Conservation (phyloP, 1,140 invertebrate species). For the Lethocerus indicus region DNA sequence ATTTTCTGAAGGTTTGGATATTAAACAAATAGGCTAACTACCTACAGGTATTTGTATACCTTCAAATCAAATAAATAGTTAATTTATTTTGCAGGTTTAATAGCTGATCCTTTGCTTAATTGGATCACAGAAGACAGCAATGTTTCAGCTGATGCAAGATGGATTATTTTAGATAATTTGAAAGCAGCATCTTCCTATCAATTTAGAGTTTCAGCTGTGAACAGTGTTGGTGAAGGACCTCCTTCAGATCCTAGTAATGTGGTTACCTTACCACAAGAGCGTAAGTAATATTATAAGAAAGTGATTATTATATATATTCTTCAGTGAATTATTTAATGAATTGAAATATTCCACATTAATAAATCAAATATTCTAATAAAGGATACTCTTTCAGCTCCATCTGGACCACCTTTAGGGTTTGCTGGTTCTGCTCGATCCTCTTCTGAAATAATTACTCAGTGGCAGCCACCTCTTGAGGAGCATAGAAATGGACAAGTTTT, state of each 20-base stretch:
- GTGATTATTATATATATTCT: not conserved
- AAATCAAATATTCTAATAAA: conserved; percentile 10
- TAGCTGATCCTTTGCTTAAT: conserved; percentile 59
- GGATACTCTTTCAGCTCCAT: conserved; percentile 59
- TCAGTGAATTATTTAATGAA: not conserved
- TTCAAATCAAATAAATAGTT: no score
- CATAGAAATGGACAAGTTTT: conserved; percentile 87
- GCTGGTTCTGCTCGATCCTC: conserved; percentile 82
- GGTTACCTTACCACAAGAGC: conserved; percentile 82
- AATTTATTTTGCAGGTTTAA: conserved; percentile 39
- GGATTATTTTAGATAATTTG: conserved; percentile 64
- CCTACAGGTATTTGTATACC: no score
- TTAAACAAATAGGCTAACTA: no score
- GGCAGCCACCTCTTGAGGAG: conserved; percentile 87
- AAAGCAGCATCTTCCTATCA: conserved; percentile 91
- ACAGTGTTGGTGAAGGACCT: conserved; percentile 85
- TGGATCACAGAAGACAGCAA: conserved; percentile 83
- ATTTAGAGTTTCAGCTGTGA: conserved; percentile 88
- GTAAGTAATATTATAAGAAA: conserved; percentile 33
- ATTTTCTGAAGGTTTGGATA: no score
- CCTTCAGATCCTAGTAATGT: conserved; percentile 74
- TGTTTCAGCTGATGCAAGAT: conserved; percentile 59
- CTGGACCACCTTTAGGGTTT: conserved; percentile 73
- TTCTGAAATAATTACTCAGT: conserved; percentile 92
- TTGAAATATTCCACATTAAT: not conserved